phyloP scores from a whole-genome alignment of 2,113 vertebrate species.

The Buteo buteo region DNA sequence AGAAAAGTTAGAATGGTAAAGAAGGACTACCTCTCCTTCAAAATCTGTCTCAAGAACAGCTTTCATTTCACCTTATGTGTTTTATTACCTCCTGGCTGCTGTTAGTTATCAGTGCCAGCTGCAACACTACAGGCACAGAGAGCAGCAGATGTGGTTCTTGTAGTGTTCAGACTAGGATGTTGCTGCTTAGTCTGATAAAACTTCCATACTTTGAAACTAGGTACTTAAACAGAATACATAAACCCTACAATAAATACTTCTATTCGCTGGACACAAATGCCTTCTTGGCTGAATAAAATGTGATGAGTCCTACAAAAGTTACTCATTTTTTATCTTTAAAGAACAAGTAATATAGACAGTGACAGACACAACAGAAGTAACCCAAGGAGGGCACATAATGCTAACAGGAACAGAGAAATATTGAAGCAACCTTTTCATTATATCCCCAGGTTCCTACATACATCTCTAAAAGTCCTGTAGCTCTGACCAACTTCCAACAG shows the following conservation, averaged over 20 bases:
- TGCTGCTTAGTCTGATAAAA: neutral
- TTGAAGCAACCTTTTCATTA: neutral
- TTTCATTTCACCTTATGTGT: neutral
- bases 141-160: neutral
- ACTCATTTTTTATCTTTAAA: neutral
- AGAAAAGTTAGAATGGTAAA: neutral
- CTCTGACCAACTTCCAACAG: neutral
- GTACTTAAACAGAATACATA: neutral
- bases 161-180: neutral
- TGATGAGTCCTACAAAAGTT: neutral
- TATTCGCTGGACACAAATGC: neutral
- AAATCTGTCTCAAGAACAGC: neutral
- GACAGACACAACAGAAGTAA: neutral
- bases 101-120: neutral
- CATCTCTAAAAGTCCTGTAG: neutral
- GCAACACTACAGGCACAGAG: neutral
- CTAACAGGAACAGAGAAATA: neutral
- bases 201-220: neutral
- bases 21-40: neutral
- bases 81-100: neutral
- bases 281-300: neutral
- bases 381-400: neutral
- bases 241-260: neutral
- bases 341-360: neutral
- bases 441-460: neutral